Conservation (phyloP, 2,888 invertebrate species). For the Aleiodes testaceus region DNA sequence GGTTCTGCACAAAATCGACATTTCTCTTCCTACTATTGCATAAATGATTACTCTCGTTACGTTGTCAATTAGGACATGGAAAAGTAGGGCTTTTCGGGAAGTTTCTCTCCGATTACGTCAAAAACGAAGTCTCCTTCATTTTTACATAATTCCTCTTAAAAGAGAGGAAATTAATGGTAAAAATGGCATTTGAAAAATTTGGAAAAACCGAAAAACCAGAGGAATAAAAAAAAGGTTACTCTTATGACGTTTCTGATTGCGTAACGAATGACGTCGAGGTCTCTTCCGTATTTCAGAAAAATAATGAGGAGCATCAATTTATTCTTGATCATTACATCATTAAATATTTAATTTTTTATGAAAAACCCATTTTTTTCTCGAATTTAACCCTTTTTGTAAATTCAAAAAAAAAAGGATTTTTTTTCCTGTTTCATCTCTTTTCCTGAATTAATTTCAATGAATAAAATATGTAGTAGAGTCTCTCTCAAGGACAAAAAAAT, state of each 20-base stretch:
- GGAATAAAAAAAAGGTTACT: constrained; percentile 30
- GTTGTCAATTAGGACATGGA: neutral
- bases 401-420: no score
- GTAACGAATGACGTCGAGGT: constrained; percentile 48
- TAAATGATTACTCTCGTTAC: constrained; percentile 23
- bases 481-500: no score
- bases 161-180: no score
- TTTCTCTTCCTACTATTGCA: constrained; percentile 24
- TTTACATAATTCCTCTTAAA: no score
- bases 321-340: constrained; percentile 11
- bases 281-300: constrained; percentile 56
- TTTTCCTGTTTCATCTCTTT: no score
- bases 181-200: constrained; percentile 17
- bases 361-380: no score
- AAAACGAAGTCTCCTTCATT: constrained; percentile 10
- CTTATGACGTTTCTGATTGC: constrained; percentile 56
- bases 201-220: no score
- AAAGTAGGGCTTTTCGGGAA: constrained; percentile 1
- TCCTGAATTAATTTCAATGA: no score
- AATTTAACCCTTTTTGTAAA: no score
- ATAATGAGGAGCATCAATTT: constrained; percentile 2
- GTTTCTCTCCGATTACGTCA: neutral
- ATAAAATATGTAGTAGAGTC: no score
- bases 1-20: constrained; percentile 3
- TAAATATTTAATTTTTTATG: no score